Percentiles rank a stretch among this genome's conserved stretches.
Conservation (phyloP, 2,797 vertebrate genomes). For the Pseudochirops cupreus region DNA sequence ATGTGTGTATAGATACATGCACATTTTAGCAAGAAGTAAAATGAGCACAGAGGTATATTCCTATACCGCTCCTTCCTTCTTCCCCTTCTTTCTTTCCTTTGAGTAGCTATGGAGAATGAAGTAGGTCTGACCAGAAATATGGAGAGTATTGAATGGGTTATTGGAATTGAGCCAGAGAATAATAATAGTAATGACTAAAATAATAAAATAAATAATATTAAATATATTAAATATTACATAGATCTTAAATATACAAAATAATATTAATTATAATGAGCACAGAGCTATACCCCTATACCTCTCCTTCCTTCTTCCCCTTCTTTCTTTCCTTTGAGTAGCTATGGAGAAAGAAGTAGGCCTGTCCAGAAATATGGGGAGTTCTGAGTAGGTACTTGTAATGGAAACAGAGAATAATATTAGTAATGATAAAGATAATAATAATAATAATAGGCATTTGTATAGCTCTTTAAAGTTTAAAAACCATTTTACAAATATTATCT, state of each 20-base stretch:
- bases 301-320: neutral
- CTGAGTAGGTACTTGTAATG: neutral
- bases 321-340: neutral
- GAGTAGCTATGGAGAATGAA: neutral
- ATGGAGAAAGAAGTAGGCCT: neutral
- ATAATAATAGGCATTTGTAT: neutral
- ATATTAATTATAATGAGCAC: neutral
- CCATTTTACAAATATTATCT: neutral
- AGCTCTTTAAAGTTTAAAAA: neutral
- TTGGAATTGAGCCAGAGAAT: neutral
- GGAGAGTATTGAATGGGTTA: neutral
- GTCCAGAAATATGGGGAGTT: neutral
- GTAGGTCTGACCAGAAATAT: neutral
- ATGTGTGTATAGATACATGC: neutral
- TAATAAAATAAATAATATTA: too few relatives aligned
- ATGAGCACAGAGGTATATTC: neutral
- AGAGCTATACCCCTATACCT: neutral
- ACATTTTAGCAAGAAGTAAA: neutral
- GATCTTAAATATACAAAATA: too few relatives aligned
- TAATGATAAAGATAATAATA: neutral
- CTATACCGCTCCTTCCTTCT: neutral
- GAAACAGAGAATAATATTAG: neutral
- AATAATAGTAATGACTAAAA: neutral
- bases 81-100: neutral
- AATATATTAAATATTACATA: too few relatives aligned